Base-by-base conservation (phyloP, 2,113 vertebrate genomes). In the Ascaphus truei region DNA sequence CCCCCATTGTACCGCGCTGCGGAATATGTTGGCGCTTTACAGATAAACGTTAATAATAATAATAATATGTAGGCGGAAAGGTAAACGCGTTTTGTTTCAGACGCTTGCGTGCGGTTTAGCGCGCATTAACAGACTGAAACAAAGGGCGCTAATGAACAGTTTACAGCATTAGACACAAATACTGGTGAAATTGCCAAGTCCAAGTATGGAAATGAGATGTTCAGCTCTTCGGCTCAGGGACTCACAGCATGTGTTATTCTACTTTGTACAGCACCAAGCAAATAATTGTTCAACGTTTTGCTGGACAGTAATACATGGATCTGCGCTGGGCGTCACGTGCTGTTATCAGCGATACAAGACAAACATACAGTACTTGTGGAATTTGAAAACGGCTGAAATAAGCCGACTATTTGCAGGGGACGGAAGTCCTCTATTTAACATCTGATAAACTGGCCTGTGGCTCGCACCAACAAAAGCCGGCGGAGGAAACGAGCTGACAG, bases 401-500 rank as follows among this genome's bases (percentile, higher is more conserved):
- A 71, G 71, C 77, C 77, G 73, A 37, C 13, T 26, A 73, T 31
- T 47, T 52, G 61, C 2, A 0, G 63, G 66, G 31, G 30, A 43
- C 41, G 9, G 82, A 78, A 74, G 65, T 62, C 74, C 75, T 76
- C 66, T 78, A 50, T 75, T 78, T 73, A 59, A 1, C 25, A 55
- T 73, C 73, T 79, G 79, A 80, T 80, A 80, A 79, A 57, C 60
- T 74, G 68, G 12, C 0, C 71, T 66, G 63, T 50, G 43, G 68
- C 67, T 71, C 55, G 69, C 63, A 67, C 34, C 31, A 75, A 64
- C 73, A 69, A 68, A 67, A 68, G 12, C 52, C 71, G 75, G 51
- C 51, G 68, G 62, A 69, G 74, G 73, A 68, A 73, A 73, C 67
- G 72, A 76, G 57, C 71, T 82, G 62, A 56, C 47, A 36, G 72